Conservation (phyloP, 2,888 invertebrate genomes). For the Lithophane socia region DNA sequence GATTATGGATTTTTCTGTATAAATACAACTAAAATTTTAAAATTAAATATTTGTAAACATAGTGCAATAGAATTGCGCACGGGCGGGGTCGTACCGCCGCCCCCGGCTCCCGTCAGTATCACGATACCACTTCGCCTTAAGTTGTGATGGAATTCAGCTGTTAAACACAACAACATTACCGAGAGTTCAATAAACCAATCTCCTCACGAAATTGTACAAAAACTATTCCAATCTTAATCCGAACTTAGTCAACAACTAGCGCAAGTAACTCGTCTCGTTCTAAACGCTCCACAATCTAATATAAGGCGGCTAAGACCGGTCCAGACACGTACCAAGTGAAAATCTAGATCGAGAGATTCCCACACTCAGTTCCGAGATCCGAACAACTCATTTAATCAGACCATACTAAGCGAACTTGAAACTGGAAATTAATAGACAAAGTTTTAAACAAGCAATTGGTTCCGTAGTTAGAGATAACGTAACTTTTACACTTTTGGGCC, state of each 20-base stretch:
- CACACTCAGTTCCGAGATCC: conserved; percentile 68
- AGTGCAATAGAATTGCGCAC: no score
- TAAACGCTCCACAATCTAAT: conserved; percentile 54
- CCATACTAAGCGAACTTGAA: conserved; percentile 50
- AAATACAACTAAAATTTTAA: no score
- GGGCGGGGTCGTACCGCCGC: no score
- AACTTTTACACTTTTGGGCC: conserved; percentile 37
- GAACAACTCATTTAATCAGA: conserved; percentile 57
- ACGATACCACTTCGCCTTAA: background rate
- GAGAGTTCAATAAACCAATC: conserved; percentile 4
- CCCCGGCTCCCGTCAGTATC: no score
- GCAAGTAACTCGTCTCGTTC: conserved; percentile 36
- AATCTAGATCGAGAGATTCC: conserved; percentile 72
- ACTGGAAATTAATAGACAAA: conserved; percentile 57
- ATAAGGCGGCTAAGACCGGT: conserved; percentile 64
- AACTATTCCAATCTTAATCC: conserved; percentile 30
- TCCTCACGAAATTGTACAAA: conserved; percentile 13
- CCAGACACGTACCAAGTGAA: conserved; percentile 64
- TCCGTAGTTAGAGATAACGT: conserved; percentile 30
- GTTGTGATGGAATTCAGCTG: background rate
- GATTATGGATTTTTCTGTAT: no score
- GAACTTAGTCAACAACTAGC: conserved; percentile 28
- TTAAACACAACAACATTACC: conserved; percentile 12
- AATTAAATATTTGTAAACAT: no score
- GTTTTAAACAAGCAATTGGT: conserved; percentile 54